phyloP scores from a whole-genome alignment of 1,140 invertebrate genomes.

The Leucophenga varia region DNA sequence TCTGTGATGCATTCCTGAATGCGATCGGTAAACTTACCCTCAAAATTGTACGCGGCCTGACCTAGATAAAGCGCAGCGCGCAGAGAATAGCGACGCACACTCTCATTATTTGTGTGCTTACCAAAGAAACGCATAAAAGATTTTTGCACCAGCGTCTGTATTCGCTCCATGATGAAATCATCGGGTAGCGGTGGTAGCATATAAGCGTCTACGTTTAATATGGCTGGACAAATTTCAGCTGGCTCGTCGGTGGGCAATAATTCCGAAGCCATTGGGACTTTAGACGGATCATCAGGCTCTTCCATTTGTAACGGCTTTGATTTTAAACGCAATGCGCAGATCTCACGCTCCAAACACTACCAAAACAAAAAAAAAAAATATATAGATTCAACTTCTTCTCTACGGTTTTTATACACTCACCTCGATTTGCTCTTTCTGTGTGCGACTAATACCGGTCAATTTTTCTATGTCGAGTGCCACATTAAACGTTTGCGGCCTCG shows the following conservation, averaged over 20 bases:
- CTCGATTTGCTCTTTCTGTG: slow-evolving; percentile 54
- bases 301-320: slow-evolving; percentile 44
- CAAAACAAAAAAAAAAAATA: neutral
- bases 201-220: slow-evolving; percentile 36
- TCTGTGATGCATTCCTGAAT: slow-evolving; percentile 45
- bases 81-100: slow-evolving; percentile 34
- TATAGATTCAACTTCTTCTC: neutral
- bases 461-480: slow-evolving; percentile 54
- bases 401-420: too few relatives aligned
- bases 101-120: slow-evolving; percentile 30
- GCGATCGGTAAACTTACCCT: slow-evolving; percentile 39
- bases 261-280: slow-evolving; percentile 12
- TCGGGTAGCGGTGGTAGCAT: slow-evolving; percentile 38
- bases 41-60: slow-evolving; percentile 45
- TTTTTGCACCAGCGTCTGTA: slow-evolving; percentile 43
- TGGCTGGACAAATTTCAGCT: slow-evolving; percentile 25
- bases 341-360: slow-evolving; percentile 49
- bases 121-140: slow-evolving; percentile 36
- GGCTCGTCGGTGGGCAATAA: slow-evolving; percentile 18
- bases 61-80: slow-evolving; percentile 41
- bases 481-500: slow-evolving; percentile 33
- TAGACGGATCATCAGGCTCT: slow-evolving; percentile 3
- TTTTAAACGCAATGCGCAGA: slow-evolving; percentile 44
- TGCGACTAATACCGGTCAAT: slow-evolving; percentile 42
- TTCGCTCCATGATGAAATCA: slow-evolving; percentile 43